Conservation (phyloP, 1,140 invertebrate genomes). For the Mesaphorura yosii region DNA sequence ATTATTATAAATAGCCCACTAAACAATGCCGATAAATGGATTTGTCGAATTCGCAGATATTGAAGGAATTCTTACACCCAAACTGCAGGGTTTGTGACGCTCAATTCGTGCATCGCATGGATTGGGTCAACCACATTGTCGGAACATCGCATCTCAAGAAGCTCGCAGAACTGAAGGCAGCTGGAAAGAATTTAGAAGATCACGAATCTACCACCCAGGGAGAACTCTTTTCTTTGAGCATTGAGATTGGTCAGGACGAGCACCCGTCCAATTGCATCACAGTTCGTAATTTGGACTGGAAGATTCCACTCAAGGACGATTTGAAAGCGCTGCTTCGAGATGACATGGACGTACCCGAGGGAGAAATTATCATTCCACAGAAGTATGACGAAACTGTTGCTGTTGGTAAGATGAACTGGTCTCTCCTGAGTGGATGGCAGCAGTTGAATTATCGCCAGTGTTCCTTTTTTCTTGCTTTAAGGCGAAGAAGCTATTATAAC, state of each 20-base stretch:
- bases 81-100: constrained; percentile 20
- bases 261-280: constrained; percentile 12
- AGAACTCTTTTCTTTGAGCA: constrained; percentile 19
- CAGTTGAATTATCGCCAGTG: neutral
- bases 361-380: constrained; percentile 13
- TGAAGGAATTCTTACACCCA: constrained; percentile 31
- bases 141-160: constrained; percentile 14
- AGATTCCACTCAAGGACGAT: constrained; percentile 11
- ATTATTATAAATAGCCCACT: too few relatives aligned
- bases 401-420: constrained; percentile 12
- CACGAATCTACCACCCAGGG: constrained; percentile 16
- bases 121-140: constrained; percentile 27
- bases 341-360: constrained; percentile 12
- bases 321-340: constrained; percentile 19
- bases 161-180: constrained; percentile 14
- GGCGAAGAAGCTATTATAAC: constrained; percentile 20
- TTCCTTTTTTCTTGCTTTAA: neutral
- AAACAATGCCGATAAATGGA: neutral
- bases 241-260: constrained; percentile 22
- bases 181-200: constrained; percentile 4
- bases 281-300: constrained; percentile 13
- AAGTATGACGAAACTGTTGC: constrained; percentile 13
- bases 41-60: constrained; percentile 16
- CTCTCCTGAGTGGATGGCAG: neutral
- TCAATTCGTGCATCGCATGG: constrained; percentile 28